These are phyloP conservation scores for Delphinus delphis DNA, from an alignment of 2,113 vertebrate genomes.

Conservation along the genomic window DNA sequence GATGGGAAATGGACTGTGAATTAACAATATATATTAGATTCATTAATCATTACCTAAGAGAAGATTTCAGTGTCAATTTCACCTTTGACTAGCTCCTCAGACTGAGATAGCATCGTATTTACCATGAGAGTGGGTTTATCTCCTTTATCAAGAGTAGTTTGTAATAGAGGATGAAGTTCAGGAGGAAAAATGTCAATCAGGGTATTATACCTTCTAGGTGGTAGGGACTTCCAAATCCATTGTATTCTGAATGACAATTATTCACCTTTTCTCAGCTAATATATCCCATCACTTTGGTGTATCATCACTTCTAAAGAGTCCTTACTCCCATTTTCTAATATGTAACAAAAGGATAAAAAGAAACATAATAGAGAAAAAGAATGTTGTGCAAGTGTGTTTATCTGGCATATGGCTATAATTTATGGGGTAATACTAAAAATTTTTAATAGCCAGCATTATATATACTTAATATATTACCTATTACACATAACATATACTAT, in stretches of 20 bases:
- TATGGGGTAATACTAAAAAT: neutral
- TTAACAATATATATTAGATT: slow-evolving; percentile 68
- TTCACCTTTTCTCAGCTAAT: neutral
- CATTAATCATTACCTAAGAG: slow-evolving; percentile 79
- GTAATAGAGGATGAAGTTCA: neutral
- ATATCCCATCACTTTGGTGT: neutral
- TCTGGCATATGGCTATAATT: neutral
- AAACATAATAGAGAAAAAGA: neutral
- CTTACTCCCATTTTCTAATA: neutral
- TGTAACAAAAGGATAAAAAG: neutral
- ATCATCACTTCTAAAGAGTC: neutral
- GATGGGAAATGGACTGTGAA: slow-evolving; percentile 56
- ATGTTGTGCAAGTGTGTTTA: neutral
- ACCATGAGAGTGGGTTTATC: neutral
- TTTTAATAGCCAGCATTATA: neutral
- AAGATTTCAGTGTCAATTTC: slow-evolving; percentile 74
- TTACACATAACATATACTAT: neutral
- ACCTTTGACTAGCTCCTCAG: slow-evolving; percentile 57
- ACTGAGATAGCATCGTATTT: slow-evolving; percentile 4
- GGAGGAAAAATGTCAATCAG: neutral
- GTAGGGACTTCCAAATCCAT: neutral
- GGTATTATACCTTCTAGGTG: neutral
- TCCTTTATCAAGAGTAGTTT: neutral
- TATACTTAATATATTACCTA: neutral
- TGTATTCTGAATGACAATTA: neutral